Evolutionary conservation across 2,888 invertebrate species (phyloP).

Genomic region (Zeuzera pyrina): DNA sequence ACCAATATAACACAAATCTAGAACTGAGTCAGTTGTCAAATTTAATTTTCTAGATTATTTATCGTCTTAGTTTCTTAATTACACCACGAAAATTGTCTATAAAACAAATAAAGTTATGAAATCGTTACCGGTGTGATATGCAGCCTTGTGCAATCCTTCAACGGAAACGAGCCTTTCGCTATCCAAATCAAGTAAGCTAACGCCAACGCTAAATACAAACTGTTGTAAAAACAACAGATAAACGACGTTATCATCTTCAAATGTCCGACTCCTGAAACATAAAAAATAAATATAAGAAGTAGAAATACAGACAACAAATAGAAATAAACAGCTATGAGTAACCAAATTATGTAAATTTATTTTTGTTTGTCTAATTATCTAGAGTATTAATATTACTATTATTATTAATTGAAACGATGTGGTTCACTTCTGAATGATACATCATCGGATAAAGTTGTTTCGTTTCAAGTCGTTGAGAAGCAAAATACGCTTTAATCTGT

Average conservation of each 20-base stretch:
- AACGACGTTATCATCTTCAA: conserved; percentile 75
- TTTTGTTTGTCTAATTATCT: background rate
- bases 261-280: conserved; percentile 75
- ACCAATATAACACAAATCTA: background rate
- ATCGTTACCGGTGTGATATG: conserved; percentile 68
- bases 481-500: too few relatives aligned
- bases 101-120: too few relatives aligned
- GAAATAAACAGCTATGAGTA: background rate
- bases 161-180: conserved; percentile 74
- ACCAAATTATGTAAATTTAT: background rate
- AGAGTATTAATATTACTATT: too few relatives aligned
- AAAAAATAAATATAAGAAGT: too few relatives aligned
- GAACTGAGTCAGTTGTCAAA: background rate
- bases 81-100: background rate
- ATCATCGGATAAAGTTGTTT: too few relatives aligned
- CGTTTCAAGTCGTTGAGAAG: too few relatives aligned
- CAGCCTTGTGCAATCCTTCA: conserved; percentile 73
- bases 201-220: conserved; percentile 73
- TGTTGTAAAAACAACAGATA: conserved; percentile 74
- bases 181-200: conserved; percentile 76
- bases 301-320: too few relatives aligned
- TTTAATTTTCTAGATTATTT: background rate
- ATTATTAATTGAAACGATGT: too few relatives aligned
- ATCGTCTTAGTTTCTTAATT: background rate
- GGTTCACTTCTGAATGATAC: too few relatives aligned